Evolutionary conservation across 2,113 vertebrate species (phyloP).

Genomic region (Zingel zingel): DNA sequence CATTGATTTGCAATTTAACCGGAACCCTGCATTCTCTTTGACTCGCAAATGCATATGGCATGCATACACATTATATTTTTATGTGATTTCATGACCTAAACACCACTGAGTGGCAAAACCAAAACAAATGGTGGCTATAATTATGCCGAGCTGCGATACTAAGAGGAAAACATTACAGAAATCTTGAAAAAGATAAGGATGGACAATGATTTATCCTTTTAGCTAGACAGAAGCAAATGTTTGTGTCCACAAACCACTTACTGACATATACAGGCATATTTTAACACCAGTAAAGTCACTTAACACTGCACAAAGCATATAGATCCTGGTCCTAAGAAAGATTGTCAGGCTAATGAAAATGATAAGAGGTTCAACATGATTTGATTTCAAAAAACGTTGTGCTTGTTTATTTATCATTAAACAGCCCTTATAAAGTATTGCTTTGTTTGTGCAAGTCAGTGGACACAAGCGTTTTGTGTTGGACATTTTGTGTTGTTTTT

Average conservation of each 20-base stretch:
- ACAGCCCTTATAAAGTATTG: background rate
- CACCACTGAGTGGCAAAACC: background rate
- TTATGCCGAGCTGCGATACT: background rate
- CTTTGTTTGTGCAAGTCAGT: background rate
- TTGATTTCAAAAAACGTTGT: background rate
- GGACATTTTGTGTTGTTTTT: background rate
- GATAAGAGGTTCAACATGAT: background rate
- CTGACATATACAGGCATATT: background rate
- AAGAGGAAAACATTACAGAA: background rate
- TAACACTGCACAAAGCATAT: background rate
- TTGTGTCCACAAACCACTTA: background rate
- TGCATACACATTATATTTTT: background rate
- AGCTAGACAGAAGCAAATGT: background rate
- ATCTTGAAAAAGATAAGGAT: background rate
- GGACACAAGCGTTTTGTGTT: background rate
- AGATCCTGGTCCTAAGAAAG: background rate
- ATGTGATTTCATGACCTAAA: background rate
- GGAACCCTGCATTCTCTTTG: slow-evolving; percentile 28
- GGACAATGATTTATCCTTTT: background rate
- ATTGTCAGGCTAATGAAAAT: background rate
- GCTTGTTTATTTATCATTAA: background rate
- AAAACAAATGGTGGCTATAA: background rate
- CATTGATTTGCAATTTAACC: slow-evolving; percentile 66
- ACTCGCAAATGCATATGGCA: background rate
- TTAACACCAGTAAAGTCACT: background rate